A percentile compares a stretch with the other conserved stretches of the same genome.
These are phyloP conservation scores for Cryptophagus acutangulus DNA, from an alignment of 2,888 invertebrate species.

Conservation along the genomic window DNA sequence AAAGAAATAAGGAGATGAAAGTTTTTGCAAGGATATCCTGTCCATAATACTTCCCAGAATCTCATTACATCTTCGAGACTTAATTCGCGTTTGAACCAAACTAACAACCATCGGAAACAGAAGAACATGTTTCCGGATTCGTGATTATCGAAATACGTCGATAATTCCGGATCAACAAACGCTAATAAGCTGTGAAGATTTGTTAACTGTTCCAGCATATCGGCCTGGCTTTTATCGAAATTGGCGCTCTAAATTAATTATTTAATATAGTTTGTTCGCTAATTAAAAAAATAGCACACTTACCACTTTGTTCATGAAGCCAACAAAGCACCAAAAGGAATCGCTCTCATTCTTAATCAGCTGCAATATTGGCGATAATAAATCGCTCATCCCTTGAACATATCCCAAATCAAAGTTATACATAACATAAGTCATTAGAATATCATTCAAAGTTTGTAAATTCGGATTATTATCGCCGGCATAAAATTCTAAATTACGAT, in stretches of 20 bases:
- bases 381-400: conserved; percentile 97
- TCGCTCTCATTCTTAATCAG: conserved; percentile 91
- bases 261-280: neutral
- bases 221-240: conserved; percentile 95
- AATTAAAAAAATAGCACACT: conserved; percentile 38
- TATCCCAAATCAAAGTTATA: conserved; percentile 97
- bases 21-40: conserved; percentile 87
- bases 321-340: conserved; percentile 98
- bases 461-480: conserved; percentile 93
- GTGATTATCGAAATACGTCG: conserved; percentile 78
- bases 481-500: conserved; percentile 84
- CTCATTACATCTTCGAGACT: conserved; percentile 79
- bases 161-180: conserved; percentile 79
- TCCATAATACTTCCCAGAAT: conserved; percentile 97
- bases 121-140: conserved; percentile 97
- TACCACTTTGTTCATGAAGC: conserved; percentile 94
- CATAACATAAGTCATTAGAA: conserved; percentile 98
- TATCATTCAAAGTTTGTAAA: conserved; percentile 76
- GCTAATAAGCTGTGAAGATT: conserved; percentile 78
- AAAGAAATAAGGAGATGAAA: conserved; percentile 92
- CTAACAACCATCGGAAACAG: conserved; percentile 96
- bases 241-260: conserved; percentile 53
- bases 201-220: conserved; percentile 89
- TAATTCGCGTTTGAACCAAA: conserved; percentile 89
- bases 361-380: conserved; percentile 86